Evolutionary conservation across 1,140 invertebrate species (phyloP).

Genomic region (Panagrolaimus sp.): DNA sequence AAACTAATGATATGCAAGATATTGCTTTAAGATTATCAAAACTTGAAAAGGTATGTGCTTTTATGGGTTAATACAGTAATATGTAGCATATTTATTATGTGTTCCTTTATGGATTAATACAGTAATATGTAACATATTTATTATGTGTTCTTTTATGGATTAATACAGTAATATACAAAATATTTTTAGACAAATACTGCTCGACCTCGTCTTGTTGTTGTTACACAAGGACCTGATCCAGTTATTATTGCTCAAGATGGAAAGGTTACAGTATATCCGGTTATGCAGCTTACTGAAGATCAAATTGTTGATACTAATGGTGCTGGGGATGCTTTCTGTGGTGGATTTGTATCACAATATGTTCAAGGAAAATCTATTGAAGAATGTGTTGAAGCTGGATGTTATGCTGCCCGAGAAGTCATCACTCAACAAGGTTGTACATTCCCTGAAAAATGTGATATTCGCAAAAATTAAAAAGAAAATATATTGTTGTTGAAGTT

Average conservation of each 20-base stretch:
- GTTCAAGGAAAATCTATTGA: conserved; percentile 73
- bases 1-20: conserved; percentile 72
- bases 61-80: conserved; percentile 14
- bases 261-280: conserved; percentile 71
- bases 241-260: conserved; percentile 72
- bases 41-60: conserved; percentile 68
- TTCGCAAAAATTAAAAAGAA: conserved; percentile 20
- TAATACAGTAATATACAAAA: conserved; percentile 6
- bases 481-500: too few species aligned
- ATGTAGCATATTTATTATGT: conserved; percentile 54
- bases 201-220: conserved; percentile 71
- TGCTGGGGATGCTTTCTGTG: conserved; percentile 95
- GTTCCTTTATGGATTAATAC: neutral
- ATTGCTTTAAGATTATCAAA: conserved; percentile 75
- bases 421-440: conserved; percentile 82
- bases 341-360: conserved; percentile 84
- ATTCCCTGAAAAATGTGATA: conserved; percentile 63
- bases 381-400: conserved; percentile 78
- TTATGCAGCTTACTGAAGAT: conserved; percentile 68
- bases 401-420: conserved; percentile 77
- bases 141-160: conserved; percentile 48
- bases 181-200: conserved; percentile 42
- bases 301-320: conserved; percentile 94
- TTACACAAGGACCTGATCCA: conserved; percentile 82
- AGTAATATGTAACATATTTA: conserved; percentile 16